Evolutionary conservation across 2,888 invertebrate species (phyloP).

Genomic region (Chrysolina oricalcia): DNA sequence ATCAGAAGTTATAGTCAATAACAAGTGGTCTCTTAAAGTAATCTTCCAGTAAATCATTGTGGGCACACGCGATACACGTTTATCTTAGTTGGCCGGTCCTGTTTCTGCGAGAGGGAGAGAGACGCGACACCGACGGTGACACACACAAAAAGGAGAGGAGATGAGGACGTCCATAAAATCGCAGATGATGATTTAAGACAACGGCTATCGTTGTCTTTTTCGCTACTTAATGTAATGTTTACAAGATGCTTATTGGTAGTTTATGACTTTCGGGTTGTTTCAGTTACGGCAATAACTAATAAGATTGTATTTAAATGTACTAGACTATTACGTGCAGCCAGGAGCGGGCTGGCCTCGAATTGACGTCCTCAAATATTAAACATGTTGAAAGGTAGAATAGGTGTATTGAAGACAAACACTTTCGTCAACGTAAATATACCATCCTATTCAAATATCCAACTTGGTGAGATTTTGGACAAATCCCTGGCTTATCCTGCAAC

Average conservation of each 20-base stretch:
- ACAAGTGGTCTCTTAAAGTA: constrained; percentile 73
- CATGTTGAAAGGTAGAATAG: too few species aligned
- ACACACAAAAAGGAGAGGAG: constrained; percentile 62
- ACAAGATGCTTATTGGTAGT: constrained; percentile 65
- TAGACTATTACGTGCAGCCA: neutral
- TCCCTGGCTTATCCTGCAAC: too few species aligned
- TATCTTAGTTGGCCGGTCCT: constrained; percentile 59
- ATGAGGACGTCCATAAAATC: constrained; percentile 70
- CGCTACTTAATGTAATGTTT: constrained; percentile 69
- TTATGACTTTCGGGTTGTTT: constrained; percentile 36
- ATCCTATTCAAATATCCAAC: too few species aligned
- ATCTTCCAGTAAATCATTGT: constrained; percentile 71
- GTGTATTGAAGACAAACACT: too few species aligned
- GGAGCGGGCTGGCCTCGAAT: neutral
- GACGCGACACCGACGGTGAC: constrained; percentile 58
- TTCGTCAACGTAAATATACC: too few species aligned
- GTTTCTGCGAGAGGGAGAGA: constrained; percentile 52
- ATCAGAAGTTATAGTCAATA: constrained; percentile 72
- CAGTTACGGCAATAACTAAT: neutral
- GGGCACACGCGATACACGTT: constrained; percentile 67
- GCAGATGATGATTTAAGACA: constrained; percentile 72
- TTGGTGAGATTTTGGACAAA: too few species aligned
- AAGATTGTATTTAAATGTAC: neutral
- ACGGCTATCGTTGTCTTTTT: constrained; percentile 69
- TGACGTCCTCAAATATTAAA: too few species aligned